These are phyloP conservation scores for Gyrodactylus bullatarudis DNA, from an alignment of 1,140 invertebrate genomes.

Conservation along the genomic window DNA sequence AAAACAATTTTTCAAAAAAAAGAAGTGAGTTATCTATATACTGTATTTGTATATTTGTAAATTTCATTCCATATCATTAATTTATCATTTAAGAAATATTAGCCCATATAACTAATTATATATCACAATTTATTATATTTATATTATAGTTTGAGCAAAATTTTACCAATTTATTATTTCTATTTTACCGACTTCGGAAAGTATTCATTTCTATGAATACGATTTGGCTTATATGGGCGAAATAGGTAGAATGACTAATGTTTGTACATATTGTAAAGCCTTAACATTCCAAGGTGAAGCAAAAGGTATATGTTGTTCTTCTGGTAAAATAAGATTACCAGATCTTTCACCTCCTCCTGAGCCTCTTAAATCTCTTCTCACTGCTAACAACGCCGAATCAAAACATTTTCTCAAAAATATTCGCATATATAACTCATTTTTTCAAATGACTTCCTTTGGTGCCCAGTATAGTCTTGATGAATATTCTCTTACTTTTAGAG, in stretches of 20 bases:
- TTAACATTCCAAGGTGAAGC: not conserved
- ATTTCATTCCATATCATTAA: too few relatives aligned
- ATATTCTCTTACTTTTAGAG: conserved; percentile 9
- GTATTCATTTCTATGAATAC: too few relatives aligned
- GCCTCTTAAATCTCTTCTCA: not conserved
- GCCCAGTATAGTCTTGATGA: not conserved
- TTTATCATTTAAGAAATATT: too few relatives aligned
- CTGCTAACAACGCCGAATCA: not conserved
- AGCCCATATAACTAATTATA: too few relatives aligned
- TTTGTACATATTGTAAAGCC: not conserved
- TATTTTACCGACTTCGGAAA: too few relatives aligned
- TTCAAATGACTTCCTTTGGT: not conserved
- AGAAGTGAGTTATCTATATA: too few relatives aligned
- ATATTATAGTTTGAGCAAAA: too few relatives aligned
- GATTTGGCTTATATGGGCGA: too few relatives aligned
- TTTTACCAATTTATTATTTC: too few relatives aligned
- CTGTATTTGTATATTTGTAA: too few relatives aligned
- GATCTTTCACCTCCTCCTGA: not conserved
- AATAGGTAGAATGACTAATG: not conserved
- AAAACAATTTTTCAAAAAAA: too few relatives aligned
- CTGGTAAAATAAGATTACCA: not conserved
- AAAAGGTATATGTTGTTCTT: not conserved
- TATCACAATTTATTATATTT: too few relatives aligned
- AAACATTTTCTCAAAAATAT: not conserved
- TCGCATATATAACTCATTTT: not conserved